Conservation (phyloP, 1,140 invertebrate genomes). For the Galendromus occidentalis region DNA sequence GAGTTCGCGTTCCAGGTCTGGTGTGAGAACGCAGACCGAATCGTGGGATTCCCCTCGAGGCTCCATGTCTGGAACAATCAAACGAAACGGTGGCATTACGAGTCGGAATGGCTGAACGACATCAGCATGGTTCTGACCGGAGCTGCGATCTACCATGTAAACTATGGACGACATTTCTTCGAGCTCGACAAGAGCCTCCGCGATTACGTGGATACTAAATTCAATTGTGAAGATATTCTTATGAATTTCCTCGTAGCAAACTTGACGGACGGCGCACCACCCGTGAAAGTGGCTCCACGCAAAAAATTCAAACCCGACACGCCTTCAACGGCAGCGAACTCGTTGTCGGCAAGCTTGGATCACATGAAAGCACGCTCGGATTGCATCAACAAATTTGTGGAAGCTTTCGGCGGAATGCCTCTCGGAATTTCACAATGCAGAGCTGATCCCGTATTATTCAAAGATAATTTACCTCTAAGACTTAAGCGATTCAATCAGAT, state of each 20-base stretch:
- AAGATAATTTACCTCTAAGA: constrained; percentile 65
- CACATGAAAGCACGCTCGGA: constrained; percentile 83
- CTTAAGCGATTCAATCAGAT: constrained; percentile 75
- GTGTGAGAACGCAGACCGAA: constrained; percentile 76
- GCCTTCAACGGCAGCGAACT: constrained; percentile 65
- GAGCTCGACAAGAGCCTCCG: constrained; percentile 52
- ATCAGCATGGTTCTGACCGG: constrained; percentile 81
- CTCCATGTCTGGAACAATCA: constrained; percentile 72
- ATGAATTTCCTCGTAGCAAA: constrained; percentile 85
- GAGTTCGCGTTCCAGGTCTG: constrained; percentile 74
- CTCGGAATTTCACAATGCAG: constrained; percentile 71
- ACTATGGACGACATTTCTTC: constrained; percentile 4
- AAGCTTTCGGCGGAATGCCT: constrained; percentile 67
- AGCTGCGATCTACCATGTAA: constrained; percentile 62
- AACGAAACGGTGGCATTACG: constrained; percentile 62
- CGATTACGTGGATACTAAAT: constrained; percentile 66
- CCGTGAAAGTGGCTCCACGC: constrained; percentile 87
- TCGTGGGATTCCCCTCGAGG: constrained; percentile 72
- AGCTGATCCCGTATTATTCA: constrained; percentile 80
- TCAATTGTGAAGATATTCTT: constrained; percentile 87
- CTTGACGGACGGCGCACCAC: constrained; percentile 60
- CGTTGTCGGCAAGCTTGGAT: constrained; percentile 59
- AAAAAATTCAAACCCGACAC: constrained; percentile 87
- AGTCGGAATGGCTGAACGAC: constrained; percentile 84
- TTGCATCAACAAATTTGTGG: constrained; percentile 68